These are phyloP conservation scores for Balaeniceps rex DNA, from an alignment of 2,113 vertebrate species.

Conservation along the genomic window DNA sequence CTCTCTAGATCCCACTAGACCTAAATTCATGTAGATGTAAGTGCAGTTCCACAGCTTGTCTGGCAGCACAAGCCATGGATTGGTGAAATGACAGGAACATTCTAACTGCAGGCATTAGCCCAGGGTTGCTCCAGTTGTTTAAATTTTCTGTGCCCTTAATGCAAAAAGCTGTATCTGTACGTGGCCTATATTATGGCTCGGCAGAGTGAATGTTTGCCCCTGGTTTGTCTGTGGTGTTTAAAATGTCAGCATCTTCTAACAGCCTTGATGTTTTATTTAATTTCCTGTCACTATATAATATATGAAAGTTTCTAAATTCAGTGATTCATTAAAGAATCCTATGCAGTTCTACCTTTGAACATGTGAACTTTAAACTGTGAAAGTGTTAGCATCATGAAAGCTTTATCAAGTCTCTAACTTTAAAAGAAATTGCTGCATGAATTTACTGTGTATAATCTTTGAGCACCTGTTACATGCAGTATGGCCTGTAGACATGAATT, in stretches of 20 bases:
- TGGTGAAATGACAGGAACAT: background rate
- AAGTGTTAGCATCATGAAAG: background rate
- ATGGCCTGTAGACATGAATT: fast-evolving
- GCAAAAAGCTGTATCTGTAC: fast-evolving
- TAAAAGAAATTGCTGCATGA: background rate
- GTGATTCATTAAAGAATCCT: background rate
- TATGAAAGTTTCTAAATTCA: background rate
- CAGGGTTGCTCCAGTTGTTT: background rate
- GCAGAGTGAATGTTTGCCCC: background rate
- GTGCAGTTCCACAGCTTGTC: background rate
- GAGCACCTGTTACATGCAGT: background rate
- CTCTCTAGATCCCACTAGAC: background rate
- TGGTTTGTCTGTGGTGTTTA: background rate
- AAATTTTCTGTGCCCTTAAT: too few relatives aligned
- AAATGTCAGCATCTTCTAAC: background rate
- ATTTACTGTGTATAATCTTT: fast-evolving
- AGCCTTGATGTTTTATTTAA: background rate
- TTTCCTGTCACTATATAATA: background rate
- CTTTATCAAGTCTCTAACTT: background rate
- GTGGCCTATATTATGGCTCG: background rate
- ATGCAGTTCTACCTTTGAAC: background rate
- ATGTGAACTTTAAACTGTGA: background rate
- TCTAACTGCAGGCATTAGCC: fast-evolving
- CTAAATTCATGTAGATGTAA: background rate
- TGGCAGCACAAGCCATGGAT: fast-evolving